These are phyloP conservation scores for Papilio demoleus DNA, from an alignment of 2,888 invertebrate genomes.

Conservation along the genomic window DNA sequence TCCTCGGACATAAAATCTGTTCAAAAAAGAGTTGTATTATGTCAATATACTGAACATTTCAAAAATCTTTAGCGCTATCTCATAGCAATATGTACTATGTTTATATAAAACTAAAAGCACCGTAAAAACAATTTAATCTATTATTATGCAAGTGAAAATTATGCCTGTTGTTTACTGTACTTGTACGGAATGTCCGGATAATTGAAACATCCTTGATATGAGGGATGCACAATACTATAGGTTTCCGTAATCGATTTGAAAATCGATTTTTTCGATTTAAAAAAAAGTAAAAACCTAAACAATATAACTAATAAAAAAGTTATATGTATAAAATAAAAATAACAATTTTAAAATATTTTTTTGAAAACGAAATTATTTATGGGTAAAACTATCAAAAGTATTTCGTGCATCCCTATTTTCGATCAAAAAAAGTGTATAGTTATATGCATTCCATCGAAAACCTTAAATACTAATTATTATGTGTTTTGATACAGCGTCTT, in stretches of 20 bases:
- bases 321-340: background rate
- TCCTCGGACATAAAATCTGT: conserved; percentile 12
- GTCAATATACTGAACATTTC: conserved; percentile 21
- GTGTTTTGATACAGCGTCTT: background rate
- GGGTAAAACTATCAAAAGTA: background rate
- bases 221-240: conserved; percentile 21
- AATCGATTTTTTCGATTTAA: background rate
- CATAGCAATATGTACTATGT: conserved; percentile 33
- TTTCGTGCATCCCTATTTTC: conserved; percentile 10
- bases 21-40: conserved; percentile 24
- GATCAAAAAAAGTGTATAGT: background rate
- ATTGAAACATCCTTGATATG: conserved; percentile 11
- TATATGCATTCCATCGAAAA: background rate
- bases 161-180: conserved; percentile 38
- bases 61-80: conserved; percentile 17
- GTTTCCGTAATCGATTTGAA: conserved; percentile 5
- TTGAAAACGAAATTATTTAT: background rate
- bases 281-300: background rate
- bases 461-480: conserved; percentile 16
- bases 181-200: conserved; percentile 33
- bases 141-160: conserved; percentile 35
- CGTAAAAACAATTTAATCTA: background rate
- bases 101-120: conserved; percentile 24
- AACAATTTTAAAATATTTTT: background rate
- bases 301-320: background rate